These are phyloP conservation scores for Strigops habroptila DNA, from an alignment of 2,113 vertebrate genomes.

Conservation along the genomic window DNA sequence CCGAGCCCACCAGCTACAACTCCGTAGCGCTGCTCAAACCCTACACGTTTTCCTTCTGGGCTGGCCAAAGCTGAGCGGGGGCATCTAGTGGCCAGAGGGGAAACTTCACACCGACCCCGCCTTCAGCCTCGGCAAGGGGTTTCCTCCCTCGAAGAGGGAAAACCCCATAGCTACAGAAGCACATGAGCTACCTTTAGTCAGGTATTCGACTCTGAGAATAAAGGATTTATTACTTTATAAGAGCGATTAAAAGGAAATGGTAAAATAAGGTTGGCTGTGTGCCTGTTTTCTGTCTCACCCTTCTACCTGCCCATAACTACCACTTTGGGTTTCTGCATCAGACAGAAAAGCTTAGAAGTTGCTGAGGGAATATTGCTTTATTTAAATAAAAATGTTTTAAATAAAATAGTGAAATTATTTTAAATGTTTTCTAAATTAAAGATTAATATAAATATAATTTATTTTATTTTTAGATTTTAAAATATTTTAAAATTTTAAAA, in stretches of 20 bases:
- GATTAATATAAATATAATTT: not conserved
- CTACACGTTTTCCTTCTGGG: not conserved
- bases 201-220: not conserved
- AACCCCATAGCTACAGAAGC: not conserved
- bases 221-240: not conserved
- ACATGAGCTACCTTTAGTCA: not conserved
- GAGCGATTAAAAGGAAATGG: not conserved
- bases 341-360: not conserved
- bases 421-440: not conserved
- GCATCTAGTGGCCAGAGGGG: constrained; percentile 16
- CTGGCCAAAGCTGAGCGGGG: not conserved
- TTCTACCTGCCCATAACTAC: rapidly evolving
- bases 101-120: not conserved
- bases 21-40: not conserved
- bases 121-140: not conserved
- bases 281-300: not conserved
- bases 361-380: not conserved
- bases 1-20: not conserved
- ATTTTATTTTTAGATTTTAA: not conserved
- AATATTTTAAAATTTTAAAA: not conserved
- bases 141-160: not conserved
- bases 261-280: not conserved
- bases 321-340: not conserved
- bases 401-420: not conserved
- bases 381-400: not conserved